Conservation (phyloP, 1,140 invertebrate genomes). For the Drosophila sp. region DNA sequence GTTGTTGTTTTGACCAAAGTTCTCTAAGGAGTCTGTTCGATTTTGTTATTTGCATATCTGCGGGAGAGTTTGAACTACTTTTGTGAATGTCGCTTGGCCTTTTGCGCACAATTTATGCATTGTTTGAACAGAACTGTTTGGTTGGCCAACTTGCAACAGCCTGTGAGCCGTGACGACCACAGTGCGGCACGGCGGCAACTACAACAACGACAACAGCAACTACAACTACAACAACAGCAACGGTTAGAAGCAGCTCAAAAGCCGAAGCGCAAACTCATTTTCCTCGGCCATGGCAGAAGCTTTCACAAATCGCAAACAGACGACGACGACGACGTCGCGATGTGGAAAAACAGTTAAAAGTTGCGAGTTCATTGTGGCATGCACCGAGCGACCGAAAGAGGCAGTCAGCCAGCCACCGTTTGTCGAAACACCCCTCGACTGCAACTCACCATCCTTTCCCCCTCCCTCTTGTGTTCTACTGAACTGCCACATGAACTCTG, state of each 20-base stretch:
- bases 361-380: conserved; percentile 82
- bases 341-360: conserved; percentile 72
- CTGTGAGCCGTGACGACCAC: conserved; percentile 62
- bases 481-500: conserved; percentile 71
- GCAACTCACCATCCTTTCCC: conserved; percentile 7
- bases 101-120: conserved; percentile 75
- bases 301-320: conserved; percentile 78
- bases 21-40: not conserved
- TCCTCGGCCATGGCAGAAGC: conserved; percentile 60
- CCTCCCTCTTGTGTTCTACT: conserved; percentile 63
- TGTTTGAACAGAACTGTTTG: conserved; percentile 50
- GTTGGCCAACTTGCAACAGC: conserved; percentile 52
- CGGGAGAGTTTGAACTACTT: conserved; percentile 67
- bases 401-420: conserved; percentile 49
- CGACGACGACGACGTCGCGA: conserved; percentile 49
- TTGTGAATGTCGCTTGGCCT: conserved; percentile 69
- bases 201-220: not conserved
- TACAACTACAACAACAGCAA: conserved; percentile 3
- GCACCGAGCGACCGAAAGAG: conserved; percentile 44
- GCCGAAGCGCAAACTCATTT: conserved; percentile 62
- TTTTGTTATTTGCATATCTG: conserved; percentile 41
- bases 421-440: conserved; percentile 45
- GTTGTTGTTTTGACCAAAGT: not conserved
- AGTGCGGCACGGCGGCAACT: conserved; percentile 19
- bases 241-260: conserved; percentile 42